These are phyloP conservation scores for Psettodes erumei DNA, from an alignment of 2,113 vertebrate species.

Conservation along the genomic window DNA sequence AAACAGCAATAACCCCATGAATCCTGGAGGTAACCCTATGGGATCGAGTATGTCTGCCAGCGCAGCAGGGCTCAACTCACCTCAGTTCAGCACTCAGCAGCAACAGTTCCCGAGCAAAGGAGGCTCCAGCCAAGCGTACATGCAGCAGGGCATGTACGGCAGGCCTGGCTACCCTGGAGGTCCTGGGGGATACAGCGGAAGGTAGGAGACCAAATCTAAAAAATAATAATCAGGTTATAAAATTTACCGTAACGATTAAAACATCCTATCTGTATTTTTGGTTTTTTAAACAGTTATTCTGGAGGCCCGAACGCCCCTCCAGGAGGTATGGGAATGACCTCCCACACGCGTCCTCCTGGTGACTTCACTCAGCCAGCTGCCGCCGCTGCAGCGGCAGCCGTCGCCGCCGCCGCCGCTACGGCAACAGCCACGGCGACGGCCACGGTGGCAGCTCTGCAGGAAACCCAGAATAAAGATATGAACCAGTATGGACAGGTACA, in stretches of 20 bases:
- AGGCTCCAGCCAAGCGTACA: conserved; percentile 92
- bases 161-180: conserved; percentile 94
- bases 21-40: conserved; percentile 95
- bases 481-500: conserved; percentile 97
- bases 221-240: neutral
- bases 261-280: conserved; percentile 16
- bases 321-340: conserved; percentile 94
- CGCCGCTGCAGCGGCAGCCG: conserved; percentile 92
- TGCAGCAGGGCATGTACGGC: conserved; percentile 97
- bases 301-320: conserved; percentile 91
- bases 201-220: conserved; percentile 77
- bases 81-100: conserved; percentile 95
- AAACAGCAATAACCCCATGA: conserved; percentile 98
- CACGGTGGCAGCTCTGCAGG: conserved; percentile 96
- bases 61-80: conserved; percentile 93
- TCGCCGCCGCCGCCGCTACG: conserved; percentile 93
- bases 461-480: conserved; percentile 99
- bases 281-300: conserved; percentile 87
- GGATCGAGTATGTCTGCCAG: conserved; percentile 94
- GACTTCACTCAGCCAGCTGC: conserved; percentile 98
- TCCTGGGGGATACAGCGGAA: conserved; percentile 91
- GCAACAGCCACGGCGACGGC: conserved; percentile 96
- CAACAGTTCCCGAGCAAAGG: conserved; percentile 96
- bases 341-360: conserved; percentile 90
- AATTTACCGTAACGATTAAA: conserved; percentile 15